Evolutionary conservation across 2,113 vertebrate species (phyloP).

Genomic region (Tachycineta bicolor): DNA sequence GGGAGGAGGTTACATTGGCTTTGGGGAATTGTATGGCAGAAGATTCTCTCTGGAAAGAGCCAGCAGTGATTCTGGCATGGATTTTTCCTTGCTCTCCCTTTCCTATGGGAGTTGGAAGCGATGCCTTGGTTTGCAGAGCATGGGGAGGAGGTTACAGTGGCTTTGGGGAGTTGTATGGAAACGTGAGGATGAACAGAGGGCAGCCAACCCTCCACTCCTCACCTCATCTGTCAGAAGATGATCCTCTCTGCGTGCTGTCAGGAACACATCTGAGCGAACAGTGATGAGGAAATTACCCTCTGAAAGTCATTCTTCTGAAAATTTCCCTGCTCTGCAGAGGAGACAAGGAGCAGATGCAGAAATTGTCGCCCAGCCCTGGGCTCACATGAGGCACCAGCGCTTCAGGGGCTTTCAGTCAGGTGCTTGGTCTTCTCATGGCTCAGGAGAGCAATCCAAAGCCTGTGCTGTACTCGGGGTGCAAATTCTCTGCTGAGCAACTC

Average conservation of each 20-base stretch:
- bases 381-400: rapidly evolving
- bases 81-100: background rate
- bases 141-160: background rate
- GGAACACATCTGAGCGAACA: background rate
- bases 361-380: background rate
- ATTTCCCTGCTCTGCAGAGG: background rate
- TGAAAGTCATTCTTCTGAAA: background rate
- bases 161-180: background rate
- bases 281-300: background rate
- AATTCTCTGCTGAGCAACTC: background rate
- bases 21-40: background rate
- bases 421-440: background rate
- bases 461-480: background rate
- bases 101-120: background rate
- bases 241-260: background rate
- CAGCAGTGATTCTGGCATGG: background rate
- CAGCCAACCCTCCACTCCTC: background rate
- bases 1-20: background rate
- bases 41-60: background rate
- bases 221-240: background rate
- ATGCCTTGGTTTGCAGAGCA: background rate
- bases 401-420: background rate
- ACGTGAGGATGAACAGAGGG: background rate
- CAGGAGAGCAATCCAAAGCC: background rate
- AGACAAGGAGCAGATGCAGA: background rate